Conservation (phyloP, 2,113 vertebrate genomes). For the Rhineura floridana region DNA sequence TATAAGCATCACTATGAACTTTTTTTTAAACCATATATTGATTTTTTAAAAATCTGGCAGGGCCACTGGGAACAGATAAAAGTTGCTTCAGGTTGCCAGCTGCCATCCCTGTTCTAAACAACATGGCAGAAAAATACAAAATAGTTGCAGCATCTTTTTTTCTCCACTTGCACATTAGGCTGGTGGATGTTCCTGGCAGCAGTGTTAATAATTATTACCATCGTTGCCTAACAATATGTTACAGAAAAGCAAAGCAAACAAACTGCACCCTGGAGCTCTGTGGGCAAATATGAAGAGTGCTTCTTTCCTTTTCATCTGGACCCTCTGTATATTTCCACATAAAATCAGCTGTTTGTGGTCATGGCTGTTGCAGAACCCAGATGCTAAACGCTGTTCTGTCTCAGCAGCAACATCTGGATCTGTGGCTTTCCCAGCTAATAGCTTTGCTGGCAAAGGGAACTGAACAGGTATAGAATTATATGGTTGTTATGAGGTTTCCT, state of each 20-base stretch:
- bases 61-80: neutral
- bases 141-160: neutral
- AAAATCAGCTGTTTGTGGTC: constrained; percentile 55
- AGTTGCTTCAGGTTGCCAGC: neutral
- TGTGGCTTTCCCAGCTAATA: constrained; percentile 61
- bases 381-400: constrained; percentile 46
- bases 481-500: neutral
- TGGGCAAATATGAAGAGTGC: neutral
- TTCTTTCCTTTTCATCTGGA: constrained; percentile 59
- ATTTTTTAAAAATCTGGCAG: neutral
- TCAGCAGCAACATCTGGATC: constrained; percentile 56
- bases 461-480: constrained; percentile 44
- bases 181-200: neutral
- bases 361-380: constrained; percentile 54
- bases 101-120: neutral
- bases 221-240: fast-evolving
- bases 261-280: neutral
- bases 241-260: neutral
- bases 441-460: constrained; percentile 57
- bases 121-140: fast-evolving
- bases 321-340: constrained; percentile 46
- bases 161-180: neutral
- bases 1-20: neutral
- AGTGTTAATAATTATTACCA: fast-evolving
- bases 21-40: neutral